Base-by-base conservation (phyloP, 2,888 invertebrate genomes). In the Arctia plantaginis region DNA sequence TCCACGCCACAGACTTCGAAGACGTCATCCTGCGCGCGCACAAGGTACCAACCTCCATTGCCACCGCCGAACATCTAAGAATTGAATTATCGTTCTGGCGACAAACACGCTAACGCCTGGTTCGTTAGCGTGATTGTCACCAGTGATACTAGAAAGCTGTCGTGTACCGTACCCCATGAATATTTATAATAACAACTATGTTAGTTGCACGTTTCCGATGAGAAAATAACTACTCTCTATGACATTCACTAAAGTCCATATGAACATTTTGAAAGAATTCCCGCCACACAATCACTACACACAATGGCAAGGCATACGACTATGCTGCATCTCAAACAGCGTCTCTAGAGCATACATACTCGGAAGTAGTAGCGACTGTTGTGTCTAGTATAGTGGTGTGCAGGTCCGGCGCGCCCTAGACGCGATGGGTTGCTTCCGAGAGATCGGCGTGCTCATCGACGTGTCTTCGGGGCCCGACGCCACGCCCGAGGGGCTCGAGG, bases 341-440 rank as follows among this genome's bases (percentile, higher is more conserved):
- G 35, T 6, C 6, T 35, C 35, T 6, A 35, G 3, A 35, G 6
- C 35, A 35, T 35, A 35, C 35, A 35, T 35, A 35, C 41, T 10
- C 6, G 41, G 20, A 47, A 6, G 47, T 23, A 51, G 51, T 23
- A 51, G 51, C 51, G 23, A 20, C 20, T 23, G 8, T 51, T 7
- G 20, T 51, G 51, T 51, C n/a, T 12, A n/a, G 55, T 55, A 8
- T n/a, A 10, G 39, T 27, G 66, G 6, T 65, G 30, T 35, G 35
- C 94, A 97, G 93, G 97, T 98, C 20, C 97, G 98, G 71, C 95
- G 96, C 30, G 97, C 98, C 81, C 94, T 99, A 74, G 97, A 98
- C 88, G 97, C 97, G 71, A 96, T 99, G 84, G 99, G 99, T 10
- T 98, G 99, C 88, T 99, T 99, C 93, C 97, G 98, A 77, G 97